These are phyloP conservation scores for Gila orcuttii DNA, from an alignment of 2,113 vertebrate species.

Conservation along the genomic window DNA sequence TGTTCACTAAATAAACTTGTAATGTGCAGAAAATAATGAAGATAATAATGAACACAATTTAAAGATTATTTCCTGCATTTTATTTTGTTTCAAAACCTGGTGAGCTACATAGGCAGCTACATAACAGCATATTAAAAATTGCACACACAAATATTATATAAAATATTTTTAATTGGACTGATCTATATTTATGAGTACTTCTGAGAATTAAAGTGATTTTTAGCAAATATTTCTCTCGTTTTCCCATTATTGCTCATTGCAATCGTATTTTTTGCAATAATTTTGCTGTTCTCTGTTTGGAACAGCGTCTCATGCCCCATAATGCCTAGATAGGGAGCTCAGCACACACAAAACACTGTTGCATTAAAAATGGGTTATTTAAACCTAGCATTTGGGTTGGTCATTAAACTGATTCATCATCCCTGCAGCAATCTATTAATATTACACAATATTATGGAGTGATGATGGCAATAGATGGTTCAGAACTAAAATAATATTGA, in stretches of 20 bases:
- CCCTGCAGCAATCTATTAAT: too few relatives aligned
- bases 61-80: neutral
- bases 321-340: neutral
- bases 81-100: neutral
- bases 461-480: neutral
- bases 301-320: neutral
- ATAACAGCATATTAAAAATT: neutral
- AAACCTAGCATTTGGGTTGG: too few relatives aligned
- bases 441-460: too few relatives aligned
- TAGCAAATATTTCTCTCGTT: too few relatives aligned
- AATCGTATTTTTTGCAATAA: too few relatives aligned
- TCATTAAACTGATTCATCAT: too few relatives aligned
- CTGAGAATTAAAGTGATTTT: too few relatives aligned
- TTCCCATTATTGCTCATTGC: neutral
- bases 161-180: neutral
- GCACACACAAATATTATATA: neutral
- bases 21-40: neutral
- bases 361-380: too few relatives aligned
- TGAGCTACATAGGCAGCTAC: neutral
- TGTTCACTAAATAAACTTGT: neutral
- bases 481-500: neutral
- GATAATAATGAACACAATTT: neutral
- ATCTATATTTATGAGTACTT: too few relatives aligned
- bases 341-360: too few relatives aligned
- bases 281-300: neutral